Evolutionary conservation across 2,797 vertebrate species (phyloP).

Genomic region (Gobio occitaniae): DNA sequence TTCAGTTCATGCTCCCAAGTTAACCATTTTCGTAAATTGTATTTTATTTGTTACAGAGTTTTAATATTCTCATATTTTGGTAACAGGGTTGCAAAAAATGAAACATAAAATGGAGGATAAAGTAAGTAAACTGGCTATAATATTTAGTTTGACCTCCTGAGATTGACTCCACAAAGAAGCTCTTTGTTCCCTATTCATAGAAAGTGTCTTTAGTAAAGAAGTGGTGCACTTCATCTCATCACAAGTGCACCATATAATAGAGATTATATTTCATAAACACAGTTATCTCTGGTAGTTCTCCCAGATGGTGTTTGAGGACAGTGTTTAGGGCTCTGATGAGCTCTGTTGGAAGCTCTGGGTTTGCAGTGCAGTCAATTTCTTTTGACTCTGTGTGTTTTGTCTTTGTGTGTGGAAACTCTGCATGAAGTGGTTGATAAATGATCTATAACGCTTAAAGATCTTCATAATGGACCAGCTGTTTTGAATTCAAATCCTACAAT

Average conservation of each 20-base stretch:
- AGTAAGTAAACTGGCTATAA: not conserved
- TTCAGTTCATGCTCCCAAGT: too few relatives aligned
- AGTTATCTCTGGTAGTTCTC: not conserved
- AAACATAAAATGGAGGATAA: not conserved
- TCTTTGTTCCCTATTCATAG: not conserved
- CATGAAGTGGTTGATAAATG: not conserved
- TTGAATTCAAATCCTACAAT: not conserved
- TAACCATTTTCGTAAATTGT: too few relatives aligned
- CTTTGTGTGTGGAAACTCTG: not conserved
- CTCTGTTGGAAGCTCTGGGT: not conserved
- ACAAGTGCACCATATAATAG: not conserved
- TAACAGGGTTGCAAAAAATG: not conserved
- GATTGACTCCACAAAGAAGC: not conserved
- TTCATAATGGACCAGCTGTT: not conserved
- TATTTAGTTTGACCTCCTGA: not conserved
- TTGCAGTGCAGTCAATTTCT: not conserved
- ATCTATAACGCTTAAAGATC: not conserved
- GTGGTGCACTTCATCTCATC: not conserved
- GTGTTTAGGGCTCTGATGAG: not conserved
- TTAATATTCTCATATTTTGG: not conserved
- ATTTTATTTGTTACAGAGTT: not conserved
- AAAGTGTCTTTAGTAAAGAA: not conserved
- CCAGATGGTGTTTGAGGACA: not conserved
- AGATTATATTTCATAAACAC: conserved; percentile 3
- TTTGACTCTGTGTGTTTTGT: not conserved